Conservation (phyloP, 1,140 invertebrate genomes). For the Ylistrum balloti region DNA sequence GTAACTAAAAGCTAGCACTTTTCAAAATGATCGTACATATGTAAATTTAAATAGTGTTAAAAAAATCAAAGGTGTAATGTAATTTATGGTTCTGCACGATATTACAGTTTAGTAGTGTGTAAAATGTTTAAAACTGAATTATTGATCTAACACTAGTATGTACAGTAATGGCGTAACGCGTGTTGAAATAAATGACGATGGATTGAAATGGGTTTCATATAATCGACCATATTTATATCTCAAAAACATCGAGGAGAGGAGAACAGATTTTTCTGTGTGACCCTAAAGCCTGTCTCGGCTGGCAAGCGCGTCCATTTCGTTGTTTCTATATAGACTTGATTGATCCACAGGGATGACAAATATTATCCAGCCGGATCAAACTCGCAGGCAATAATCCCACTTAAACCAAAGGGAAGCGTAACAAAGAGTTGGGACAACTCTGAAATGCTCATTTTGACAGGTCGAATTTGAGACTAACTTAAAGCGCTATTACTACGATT, state of each 20-base stretch:
- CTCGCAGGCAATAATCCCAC: conserved; percentile 45
- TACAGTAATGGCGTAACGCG: background rate
- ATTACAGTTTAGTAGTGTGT: conserved; percentile 5
- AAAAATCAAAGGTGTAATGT: conserved; percentile 13
- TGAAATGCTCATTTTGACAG: conserved; percentile 47
- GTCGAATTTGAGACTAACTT: conserved; percentile 44
- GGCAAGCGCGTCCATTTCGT: background rate
- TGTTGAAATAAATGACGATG: conserved; percentile 26
- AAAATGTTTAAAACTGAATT: conserved; percentile 20
- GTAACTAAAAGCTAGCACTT: background rate
- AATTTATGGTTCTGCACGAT: conserved; percentile 10
- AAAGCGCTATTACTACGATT: conserved; percentile 42
- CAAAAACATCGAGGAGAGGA: conserved; percentile 46
- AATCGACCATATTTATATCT: conserved; percentile 47
- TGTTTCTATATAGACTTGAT: conserved; percentile 44
- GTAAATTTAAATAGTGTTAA: conserved; percentile 28
- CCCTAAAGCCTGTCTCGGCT: background rate
- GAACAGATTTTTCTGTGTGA: conserved; percentile 10
- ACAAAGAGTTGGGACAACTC: conserved; percentile 44
- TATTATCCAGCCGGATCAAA: conserved; percentile 38
- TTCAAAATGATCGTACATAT: conserved; percentile 40
- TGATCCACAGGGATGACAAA: conserved; percentile 41
- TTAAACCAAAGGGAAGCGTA: conserved; percentile 39
- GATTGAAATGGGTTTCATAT: conserved; percentile 27
- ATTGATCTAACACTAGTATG: background rate